Conservation (phyloP, 2,888 invertebrate species). For the Diadromus collaris region DNA sequence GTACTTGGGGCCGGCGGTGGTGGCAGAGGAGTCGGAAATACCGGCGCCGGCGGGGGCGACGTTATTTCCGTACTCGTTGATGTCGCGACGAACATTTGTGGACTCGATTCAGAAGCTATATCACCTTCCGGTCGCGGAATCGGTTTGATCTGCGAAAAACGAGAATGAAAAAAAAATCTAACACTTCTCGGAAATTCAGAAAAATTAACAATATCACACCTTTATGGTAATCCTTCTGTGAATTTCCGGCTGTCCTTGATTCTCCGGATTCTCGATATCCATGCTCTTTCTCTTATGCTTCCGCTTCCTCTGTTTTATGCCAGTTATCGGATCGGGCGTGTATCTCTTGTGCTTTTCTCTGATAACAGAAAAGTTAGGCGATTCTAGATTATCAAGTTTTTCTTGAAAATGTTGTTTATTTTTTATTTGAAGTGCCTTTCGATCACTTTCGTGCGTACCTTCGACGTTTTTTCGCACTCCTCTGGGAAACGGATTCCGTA, state of each 20-base stretch:
- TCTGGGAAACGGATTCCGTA: slow-evolving; percentile 74
- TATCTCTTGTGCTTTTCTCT: slow-evolving; percentile 89
- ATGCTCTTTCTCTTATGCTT: slow-evolving; percentile 91
- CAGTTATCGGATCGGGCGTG: slow-evolving; percentile 85
- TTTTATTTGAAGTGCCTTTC: background rate
- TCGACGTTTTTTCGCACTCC: slow-evolving; percentile 78
- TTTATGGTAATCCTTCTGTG: slow-evolving; percentile 92
- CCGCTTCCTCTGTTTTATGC: slow-evolving; percentile 87
- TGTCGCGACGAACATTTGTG: slow-evolving; percentile 85
- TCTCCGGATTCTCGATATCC: slow-evolving; percentile 82
- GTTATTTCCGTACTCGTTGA: slow-evolving; percentile 77
- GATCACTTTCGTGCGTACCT: slow-evolving; percentile 65
- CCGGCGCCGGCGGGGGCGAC: slow-evolving; percentile 72
- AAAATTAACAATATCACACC: slow-evolving; percentile 78
- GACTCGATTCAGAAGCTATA: slow-evolving; percentile 83
- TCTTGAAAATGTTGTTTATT: slow-evolving; percentile 12
- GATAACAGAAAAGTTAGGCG: slow-evolving; percentile 21
- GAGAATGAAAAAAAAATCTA: background rate
- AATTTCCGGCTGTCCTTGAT: slow-evolving; percentile 79
- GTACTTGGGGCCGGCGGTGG: slow-evolving; percentile 69
- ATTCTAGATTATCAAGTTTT: slow-evolving; percentile 13
- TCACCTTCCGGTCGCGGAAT: slow-evolving; percentile 90
- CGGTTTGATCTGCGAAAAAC: slow-evolving; percentile 85
- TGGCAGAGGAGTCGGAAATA: slow-evolving; percentile 65
- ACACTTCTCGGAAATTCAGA: slow-evolving; percentile 5